Conservation (phyloP, 1,140 invertebrate species). For the Yoshiicerus persimilis region DNA sequence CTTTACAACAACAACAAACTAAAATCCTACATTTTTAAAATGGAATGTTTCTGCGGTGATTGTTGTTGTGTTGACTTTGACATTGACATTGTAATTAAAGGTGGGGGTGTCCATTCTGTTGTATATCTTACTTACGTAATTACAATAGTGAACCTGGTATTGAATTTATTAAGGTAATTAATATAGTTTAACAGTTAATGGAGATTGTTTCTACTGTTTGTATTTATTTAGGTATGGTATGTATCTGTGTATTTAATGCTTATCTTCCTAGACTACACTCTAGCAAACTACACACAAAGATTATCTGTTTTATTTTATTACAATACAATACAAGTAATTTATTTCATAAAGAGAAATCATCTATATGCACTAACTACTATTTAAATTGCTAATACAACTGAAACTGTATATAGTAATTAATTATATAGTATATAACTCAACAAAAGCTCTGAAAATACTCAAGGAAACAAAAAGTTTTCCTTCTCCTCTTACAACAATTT, state of each 20-base stretch:
- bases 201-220: slow-evolving; percentile 14
- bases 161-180: not conserved
- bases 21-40: slow-evolving; percentile 14
- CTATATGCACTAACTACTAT: not conserved
- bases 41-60: slow-evolving; percentile 18
- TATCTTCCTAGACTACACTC: not conserved
- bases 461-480: slow-evolving; percentile 6
- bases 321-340: not conserved
- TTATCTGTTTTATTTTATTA: not conserved
- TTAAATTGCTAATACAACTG: not conserved
- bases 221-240: not conserved
- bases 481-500: not conserved
- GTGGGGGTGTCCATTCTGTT: not conserved
- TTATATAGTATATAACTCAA: not conserved
- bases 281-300: slow-evolving; percentile 1
- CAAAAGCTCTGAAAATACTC: slow-evolving; percentile 19
- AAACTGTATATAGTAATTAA: too few species aligned
- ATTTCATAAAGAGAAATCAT: slow-evolving; percentile 4
- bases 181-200: not conserved
- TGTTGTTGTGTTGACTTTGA: slow-evolving; percentile 8
- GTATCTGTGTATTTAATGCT: not conserved
- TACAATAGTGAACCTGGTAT: not conserved
- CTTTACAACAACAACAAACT: slow-evolving; percentile 18
- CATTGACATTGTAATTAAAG: not conserved
- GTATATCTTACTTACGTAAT: not conserved